Conservation (phyloP, 2,113 vertebrate genomes). For the Ceuthmochares aereus region DNA sequence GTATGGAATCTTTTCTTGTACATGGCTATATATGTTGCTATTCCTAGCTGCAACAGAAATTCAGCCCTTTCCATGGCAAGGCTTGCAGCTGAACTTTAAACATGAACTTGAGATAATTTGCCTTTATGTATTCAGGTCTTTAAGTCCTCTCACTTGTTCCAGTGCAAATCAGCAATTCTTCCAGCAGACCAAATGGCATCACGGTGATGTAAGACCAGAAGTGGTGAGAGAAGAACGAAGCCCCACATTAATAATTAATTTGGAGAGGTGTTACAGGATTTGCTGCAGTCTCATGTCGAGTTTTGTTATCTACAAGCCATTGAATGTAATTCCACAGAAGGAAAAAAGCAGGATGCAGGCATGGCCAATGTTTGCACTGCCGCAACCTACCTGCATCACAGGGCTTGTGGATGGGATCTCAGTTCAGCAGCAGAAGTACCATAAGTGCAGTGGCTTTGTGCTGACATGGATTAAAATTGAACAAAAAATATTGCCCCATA, state of each 20-base stretch:
- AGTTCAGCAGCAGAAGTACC: not conserved
- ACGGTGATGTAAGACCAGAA: not conserved
- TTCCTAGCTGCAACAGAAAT: not conserved
- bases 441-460: not conserved
- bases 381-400: not conserved
- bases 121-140: not conserved
- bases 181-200: not conserved
- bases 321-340: not conserved
- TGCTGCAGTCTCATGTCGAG: slow-evolving; percentile 5
- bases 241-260: slow-evolving; percentile 10
- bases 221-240: not conserved
- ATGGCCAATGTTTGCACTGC: not conserved
- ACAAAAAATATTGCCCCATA: not conserved
- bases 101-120: not conserved
- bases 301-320: slow-evolving; percentile 17
- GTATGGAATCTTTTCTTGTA: not conserved
- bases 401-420: not conserved
- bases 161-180: not conserved
- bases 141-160: not conserved
- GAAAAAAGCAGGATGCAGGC: not conserved
- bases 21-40: accelerated
- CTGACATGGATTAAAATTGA: not conserved
- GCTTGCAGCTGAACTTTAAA: not conserved
- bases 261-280: slow-evolving; percentile 9
- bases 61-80: not conserved